These are phyloP conservation scores for Acrocephalus scirpaceus DNA, from an alignment of 2,797 vertebrate genomes.

Conservation along the genomic window DNA sequence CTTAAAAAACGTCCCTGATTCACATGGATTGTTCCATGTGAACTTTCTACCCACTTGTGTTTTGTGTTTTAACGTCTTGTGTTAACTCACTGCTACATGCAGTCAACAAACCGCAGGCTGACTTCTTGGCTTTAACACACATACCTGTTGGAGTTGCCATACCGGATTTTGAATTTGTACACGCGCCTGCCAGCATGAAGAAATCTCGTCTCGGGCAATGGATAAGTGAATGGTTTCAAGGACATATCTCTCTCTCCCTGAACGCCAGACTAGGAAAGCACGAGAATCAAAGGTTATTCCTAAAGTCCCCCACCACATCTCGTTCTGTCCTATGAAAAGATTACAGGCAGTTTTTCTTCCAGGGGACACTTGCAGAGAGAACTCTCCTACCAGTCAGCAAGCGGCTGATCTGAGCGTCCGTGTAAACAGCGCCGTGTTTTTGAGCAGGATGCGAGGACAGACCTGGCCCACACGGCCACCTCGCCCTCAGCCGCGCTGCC, in stretches of 20 bases:
- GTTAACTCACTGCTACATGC: neutral
- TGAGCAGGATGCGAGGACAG: too few species aligned
- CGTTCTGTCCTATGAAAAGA: fast-evolving
- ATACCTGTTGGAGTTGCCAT: conserved; percentile 4
- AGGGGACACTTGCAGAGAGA: neutral
- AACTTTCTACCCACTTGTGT: neutral
- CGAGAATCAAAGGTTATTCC: neutral
- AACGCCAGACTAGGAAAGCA: neutral
- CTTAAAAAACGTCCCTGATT: neutral
- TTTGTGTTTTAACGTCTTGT: neutral
- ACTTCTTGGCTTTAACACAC: neutral
- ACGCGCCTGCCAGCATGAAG: neutral
- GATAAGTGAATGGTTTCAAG: neutral
- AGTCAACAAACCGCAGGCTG: neutral
- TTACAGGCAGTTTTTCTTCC: neutral
- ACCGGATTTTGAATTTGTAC: conserved; percentile 43
- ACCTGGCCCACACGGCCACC: fast-evolving
- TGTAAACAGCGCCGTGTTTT: fast-evolving
- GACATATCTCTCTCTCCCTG: neutral
- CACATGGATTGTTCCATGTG: neutral
- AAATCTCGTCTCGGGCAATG: conserved; percentile 7
- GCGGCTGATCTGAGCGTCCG: fast-evolving
- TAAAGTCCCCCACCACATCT: neutral
- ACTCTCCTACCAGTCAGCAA: neutral
- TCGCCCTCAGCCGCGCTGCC: neutral